Percentiles rank a stretch among this genome's conserved stretches.
These are phyloP conservation scores for Diadromus collaris DNA, from an alignment of 2,888 invertebrate genomes.

Conservation along the genomic window DNA sequence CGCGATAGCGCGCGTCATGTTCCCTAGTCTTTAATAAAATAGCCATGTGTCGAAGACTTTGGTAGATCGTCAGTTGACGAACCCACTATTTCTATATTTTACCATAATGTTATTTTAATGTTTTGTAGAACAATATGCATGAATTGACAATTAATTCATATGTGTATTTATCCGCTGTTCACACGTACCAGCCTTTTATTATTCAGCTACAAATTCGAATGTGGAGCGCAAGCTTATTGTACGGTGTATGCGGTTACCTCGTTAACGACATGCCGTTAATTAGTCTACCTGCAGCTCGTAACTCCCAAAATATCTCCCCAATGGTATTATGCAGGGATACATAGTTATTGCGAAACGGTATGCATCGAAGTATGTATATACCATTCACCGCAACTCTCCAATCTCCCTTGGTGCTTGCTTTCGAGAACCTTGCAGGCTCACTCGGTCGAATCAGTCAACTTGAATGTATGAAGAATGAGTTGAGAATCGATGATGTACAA, in stretches of 20 bases:
- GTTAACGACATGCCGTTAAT: constrained; percentile 66
- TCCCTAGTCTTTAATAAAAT: background rate
- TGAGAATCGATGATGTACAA: constrained; percentile 7
- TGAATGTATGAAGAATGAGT: constrained; percentile 18
- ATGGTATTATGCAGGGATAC: constrained; percentile 40
- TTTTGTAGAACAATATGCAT: background rate
- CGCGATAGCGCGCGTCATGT: no score
- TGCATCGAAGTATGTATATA: constrained; percentile 4
- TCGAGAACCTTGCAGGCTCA: constrained; percentile 4
- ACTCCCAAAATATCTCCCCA: constrained; percentile 62
- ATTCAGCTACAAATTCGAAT: constrained; percentile 35
- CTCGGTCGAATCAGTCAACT: constrained; percentile 29
- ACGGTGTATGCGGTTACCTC: constrained; percentile 51
- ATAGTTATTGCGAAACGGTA: constrained; percentile 46
- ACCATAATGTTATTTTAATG: background rate
- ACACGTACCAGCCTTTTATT: constrained; percentile 40
- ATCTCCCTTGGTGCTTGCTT: constrained; percentile 4
- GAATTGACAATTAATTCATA: constrained; percentile 28
- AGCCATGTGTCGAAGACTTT: background rate
- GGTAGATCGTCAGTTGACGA: background rate
- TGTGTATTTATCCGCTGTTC: background rate
- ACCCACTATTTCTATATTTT: background rate
- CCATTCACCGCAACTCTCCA: constrained; percentile 13
- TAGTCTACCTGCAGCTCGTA: constrained; percentile 63
- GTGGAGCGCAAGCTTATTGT: constrained; percentile 37